These are phyloP conservation scores for Drosophila suzukii DNA, from an alignment of 1,140 invertebrate species.

Conservation along the genomic window DNA sequence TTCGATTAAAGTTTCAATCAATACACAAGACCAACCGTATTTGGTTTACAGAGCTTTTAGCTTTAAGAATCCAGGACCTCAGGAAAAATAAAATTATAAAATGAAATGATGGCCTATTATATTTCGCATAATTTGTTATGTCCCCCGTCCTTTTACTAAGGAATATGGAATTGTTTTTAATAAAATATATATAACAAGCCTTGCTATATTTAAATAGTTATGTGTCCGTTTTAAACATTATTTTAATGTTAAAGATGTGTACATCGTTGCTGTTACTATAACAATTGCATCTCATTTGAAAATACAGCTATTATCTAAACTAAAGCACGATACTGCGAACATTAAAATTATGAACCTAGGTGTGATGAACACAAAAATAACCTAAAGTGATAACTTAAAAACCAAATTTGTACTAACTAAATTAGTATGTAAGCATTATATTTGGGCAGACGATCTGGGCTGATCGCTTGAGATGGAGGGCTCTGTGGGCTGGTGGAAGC, in stretches of 20 bases:
- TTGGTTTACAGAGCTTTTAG: too few relatives aligned
- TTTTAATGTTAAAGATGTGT: conserved; percentile 40
- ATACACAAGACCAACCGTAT: too few relatives aligned
- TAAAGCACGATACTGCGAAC: conserved; percentile 38
- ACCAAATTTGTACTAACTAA: conserved; percentile 77
- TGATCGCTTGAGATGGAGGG: conserved; percentile 40
- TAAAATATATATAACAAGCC: background rate
- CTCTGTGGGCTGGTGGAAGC: conserved; percentile 2
- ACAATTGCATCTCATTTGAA: conserved; percentile 52
- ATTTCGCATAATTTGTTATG: background rate
- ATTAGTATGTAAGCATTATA: conserved; percentile 71
- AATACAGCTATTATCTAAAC: conserved; percentile 49
- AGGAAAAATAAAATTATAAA: too few relatives aligned
- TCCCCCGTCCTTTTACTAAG: background rate
- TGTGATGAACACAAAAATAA: conserved; percentile 65
- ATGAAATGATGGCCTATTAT: too few relatives aligned
- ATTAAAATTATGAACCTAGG: conserved; percentile 13
- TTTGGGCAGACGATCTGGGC: conserved; percentile 46
- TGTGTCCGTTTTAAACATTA: conserved; percentile 31
- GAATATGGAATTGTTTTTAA: conserved; percentile 1
- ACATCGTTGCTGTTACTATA: conserved; percentile 38
- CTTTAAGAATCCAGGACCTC: too few relatives aligned
- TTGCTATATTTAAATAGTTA: background rate
- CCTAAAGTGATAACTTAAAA: conserved; percentile 51
- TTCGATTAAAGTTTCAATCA: too few relatives aligned